Evolutionary conservation across 2,888 invertebrate genomes (phyloP), one percentile per base, ranked within the genome.

Genomic region (Apodemia duryi): DNA sequence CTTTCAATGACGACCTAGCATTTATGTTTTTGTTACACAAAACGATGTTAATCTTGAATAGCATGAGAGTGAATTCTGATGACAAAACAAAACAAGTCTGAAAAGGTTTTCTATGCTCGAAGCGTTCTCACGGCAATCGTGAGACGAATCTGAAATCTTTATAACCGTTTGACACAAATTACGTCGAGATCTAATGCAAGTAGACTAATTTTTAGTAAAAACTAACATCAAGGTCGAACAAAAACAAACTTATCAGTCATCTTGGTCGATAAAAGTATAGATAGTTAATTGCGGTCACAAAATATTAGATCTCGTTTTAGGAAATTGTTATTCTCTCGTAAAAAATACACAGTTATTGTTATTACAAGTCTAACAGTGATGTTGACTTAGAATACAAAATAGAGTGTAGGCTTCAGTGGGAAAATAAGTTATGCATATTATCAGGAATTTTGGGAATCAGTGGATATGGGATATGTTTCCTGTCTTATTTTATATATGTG

Each of bases 81-180:
- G 35, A 7, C 35, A 60, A 60, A 60, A 60, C 57, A 32, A 60
- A 13, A 60, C 57, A 35, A 35, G 57, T 60, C 32, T 57, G 32
- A 57, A 57, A 32, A 32, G 32, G 32, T 60, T 60, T 60, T 60
- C 13, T 6, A 35, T 35, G 57, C 57, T 32, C 11, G n/a, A 13
- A 13, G 35, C 35, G 35, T 13, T 60, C 57, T 13, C 57, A 60
- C 57, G 57, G 57, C 13, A n/a, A 32, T 2, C 57, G 57, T 60
- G 57, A 35, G 57, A 60, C 57, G n/a, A 60, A 54, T 54, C 7
- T 60, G 57, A 60, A 35, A 60, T 60, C 35, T 60, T 35, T 35
- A 35, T 57, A 60, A 60, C 57, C 35, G 57, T 60, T 13, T 32
- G 57, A 32, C 57, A 60, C 57, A 60, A 32, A 60, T 60, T 35